These are phyloP conservation scores for Azemiops feae DNA, from an alignment of 2,113 vertebrate species.

Conservation along the genomic window DNA sequence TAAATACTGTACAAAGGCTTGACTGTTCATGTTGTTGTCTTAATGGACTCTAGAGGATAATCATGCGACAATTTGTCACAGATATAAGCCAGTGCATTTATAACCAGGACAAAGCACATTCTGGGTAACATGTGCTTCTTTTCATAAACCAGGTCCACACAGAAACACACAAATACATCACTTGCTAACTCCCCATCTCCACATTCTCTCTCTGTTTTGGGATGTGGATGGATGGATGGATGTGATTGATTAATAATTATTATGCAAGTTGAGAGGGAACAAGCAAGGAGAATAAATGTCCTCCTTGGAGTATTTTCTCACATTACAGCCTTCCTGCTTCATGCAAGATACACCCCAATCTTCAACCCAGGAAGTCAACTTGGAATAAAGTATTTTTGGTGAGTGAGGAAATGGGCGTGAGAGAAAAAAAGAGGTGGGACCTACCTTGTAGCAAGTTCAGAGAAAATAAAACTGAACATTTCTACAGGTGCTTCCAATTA, in stretches of 20 bases:
- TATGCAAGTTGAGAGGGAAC: constrained; percentile 19
- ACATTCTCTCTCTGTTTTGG: neutral
- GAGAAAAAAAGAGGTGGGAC: constrained; percentile 52
- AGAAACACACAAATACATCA: constrained; percentile 36
- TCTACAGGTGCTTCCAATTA: constrained; percentile 42
- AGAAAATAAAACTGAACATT: constrained; percentile 52
- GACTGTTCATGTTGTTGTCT: constrained; percentile 42
- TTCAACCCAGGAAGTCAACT: constrained; percentile 35
- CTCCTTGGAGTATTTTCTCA: constrained; percentile 2
- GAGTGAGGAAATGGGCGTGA: constrained; percentile 18
- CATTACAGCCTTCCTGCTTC: constrained; percentile 16
- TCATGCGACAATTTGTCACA: constrained; percentile 53
- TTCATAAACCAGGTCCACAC: constrained; percentile 38
- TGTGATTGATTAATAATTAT: constrained; percentile 12
- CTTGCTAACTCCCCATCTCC: constrained; percentile 41
- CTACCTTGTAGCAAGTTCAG: constrained; percentile 44
- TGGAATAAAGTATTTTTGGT: constrained; percentile 34
- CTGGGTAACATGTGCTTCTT: constrained; percentile 32
- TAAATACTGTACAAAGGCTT: constrained; percentile 50
- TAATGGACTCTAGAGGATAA: constrained; percentile 49
- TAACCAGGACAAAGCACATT: neutral
- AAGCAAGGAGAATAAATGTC: neutral
- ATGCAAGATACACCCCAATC: neutral
- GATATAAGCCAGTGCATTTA: constrained; percentile 57
- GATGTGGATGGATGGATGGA: constrained; percentile 13